Percentiles rank a stretch among this genome's conserved stretches.
phyloP scores from a whole-genome alignment of 1,140 invertebrate genomes.

The Brachionus rubens region DNA sequence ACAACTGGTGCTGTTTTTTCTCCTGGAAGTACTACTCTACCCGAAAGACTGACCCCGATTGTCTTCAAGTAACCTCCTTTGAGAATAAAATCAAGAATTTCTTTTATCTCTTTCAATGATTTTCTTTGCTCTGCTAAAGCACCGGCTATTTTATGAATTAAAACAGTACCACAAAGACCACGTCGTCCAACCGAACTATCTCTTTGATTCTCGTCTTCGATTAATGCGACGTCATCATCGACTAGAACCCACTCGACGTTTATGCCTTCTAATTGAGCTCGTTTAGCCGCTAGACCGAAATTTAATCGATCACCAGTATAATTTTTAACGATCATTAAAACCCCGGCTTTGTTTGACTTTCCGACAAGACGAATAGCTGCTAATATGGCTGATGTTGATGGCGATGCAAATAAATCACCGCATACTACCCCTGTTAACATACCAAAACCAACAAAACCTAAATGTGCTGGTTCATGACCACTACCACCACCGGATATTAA shows the following conservation, averaged over 20 bases:
- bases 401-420: conserved; percentile 75
- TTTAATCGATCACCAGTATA: conserved; percentile 83
- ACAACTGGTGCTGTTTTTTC: conserved; percentile 65
- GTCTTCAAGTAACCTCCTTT: conserved; percentile 64
- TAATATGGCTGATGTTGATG: conserved; percentile 68
- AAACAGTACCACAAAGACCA: conserved; percentile 72
- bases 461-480: conserved; percentile 77
- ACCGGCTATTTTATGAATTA: conserved; percentile 70
- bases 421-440: conserved; percentile 73
- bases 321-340: conserved; percentile 66
- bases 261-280: conserved; percentile 67
- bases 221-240: conserved; percentile 71
- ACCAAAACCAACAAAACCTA: conserved; percentile 75
- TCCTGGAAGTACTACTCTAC: conserved; percentile 71
- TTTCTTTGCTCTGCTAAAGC: conserved; percentile 68
- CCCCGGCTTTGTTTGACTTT: conserved; percentile 50
- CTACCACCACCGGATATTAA: conserved; percentile 74
- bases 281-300: conserved; percentile 76
- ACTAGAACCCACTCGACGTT: conserved; percentile 69
- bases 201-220: conserved; percentile 57
- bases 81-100: conserved; percentile 47
- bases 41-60: conserved; percentile 69
- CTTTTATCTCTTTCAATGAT: conserved; percentile 63
- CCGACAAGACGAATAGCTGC: conserved; percentile 67
- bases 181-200: conserved; percentile 65